Conservation (phyloP, 2,797 vertebrate genomes). For the Sarcophilus harrisii region DNA sequence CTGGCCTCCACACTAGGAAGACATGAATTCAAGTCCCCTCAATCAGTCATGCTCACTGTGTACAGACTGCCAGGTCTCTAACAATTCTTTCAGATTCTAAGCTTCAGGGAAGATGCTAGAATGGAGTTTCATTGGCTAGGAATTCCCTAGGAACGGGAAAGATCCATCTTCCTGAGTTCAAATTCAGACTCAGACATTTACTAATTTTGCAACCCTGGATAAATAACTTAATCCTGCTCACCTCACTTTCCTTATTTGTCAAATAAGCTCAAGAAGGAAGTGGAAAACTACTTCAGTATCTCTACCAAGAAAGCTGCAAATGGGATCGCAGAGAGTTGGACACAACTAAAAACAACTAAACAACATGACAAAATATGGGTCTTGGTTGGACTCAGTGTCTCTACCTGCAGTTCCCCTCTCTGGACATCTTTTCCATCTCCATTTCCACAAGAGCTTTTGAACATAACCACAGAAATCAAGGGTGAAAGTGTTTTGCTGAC, state of each 20-base stretch:
- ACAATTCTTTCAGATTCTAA: neutral
- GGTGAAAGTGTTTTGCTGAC: neutral
- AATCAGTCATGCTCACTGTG: neutral
- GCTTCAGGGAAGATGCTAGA: neutral
- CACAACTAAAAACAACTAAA: neutral
- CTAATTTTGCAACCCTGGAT: neutral
- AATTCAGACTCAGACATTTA: neutral
- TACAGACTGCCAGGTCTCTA: neutral
- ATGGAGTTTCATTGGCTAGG: neutral
- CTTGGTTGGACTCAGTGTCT: neutral
- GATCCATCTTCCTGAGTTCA: neutral
- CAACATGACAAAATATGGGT: neutral
- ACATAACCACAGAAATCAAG: neutral
- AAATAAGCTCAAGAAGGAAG: neutral
- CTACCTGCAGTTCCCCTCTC: neutral
- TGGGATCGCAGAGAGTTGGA: neutral
- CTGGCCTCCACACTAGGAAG: neutral
- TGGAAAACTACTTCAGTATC: neutral
- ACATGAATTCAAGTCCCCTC: neutral
- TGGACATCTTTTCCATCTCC: neutral
- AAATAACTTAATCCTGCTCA: neutral
- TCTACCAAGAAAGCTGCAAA: neutral
- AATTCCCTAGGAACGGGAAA: neutral
- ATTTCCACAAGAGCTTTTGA: neutral
- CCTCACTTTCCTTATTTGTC: neutral